phyloP scores from a whole-genome alignment of 2,113 vertebrate genomes.

The Nestor notabilis region DNA sequence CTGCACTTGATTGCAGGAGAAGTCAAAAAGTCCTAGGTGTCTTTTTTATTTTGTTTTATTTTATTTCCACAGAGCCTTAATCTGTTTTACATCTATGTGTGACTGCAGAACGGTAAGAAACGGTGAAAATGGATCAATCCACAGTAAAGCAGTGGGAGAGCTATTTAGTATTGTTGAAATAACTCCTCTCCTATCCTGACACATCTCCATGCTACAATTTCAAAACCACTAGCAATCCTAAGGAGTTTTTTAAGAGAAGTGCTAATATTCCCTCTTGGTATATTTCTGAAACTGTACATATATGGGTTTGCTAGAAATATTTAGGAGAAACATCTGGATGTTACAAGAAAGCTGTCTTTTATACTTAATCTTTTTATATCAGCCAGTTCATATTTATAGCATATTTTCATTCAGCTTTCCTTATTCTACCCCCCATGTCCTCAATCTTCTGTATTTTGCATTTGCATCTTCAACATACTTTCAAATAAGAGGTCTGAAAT shows the following conservation, averaged over 20 bases:
- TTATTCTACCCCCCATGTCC: background rate
- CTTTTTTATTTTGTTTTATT: background rate
- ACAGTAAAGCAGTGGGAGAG: constrained; percentile 35
- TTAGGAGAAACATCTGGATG: constrained; percentile 74
- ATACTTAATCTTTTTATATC: constrained; percentile 65
- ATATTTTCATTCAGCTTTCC: constrained; percentile 29
- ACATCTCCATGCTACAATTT: constrained; percentile 60
- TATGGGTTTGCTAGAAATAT: constrained; percentile 63
- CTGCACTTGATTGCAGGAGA: background rate
- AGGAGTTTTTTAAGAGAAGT: constrained; percentile 47
- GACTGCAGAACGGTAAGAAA: constrained; percentile 40
- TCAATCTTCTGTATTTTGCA: background rate
- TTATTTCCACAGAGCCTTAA: constrained; percentile 38
- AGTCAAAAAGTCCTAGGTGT: background rate
- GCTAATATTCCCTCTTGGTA: constrained; percentile 72
- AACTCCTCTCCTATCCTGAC: constrained; percentile 76
- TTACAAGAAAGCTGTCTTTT: constrained; percentile 65
- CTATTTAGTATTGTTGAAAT: constrained; percentile 59
- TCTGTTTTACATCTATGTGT: constrained; percentile 72
- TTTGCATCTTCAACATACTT: background rate
- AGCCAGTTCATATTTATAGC: constrained; percentile 29
- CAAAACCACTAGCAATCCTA: constrained; percentile 44
- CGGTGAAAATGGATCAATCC: constrained; percentile 47
- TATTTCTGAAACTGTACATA: constrained; percentile 72
- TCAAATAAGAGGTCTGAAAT: background rate